These are phyloP conservation scores for Caloenas nicobarica DNA, from an alignment of 2,113 vertebrate species.

Conservation along the genomic window DNA sequence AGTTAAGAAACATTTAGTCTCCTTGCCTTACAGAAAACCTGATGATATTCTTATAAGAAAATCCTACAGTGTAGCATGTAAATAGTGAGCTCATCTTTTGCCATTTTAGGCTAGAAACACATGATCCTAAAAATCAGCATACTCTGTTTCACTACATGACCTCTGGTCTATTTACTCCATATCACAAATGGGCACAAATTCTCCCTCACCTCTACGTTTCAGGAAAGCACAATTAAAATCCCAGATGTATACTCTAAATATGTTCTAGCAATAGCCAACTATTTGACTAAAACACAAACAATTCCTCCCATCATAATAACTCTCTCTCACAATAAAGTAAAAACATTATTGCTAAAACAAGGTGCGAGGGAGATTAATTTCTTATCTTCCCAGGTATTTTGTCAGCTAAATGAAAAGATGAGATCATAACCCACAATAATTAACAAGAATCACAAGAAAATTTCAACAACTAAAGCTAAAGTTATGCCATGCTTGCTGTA, in stretches of 20 bases:
- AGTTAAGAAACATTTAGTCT: not conserved
- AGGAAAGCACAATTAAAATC: not conserved
- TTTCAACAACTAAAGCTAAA: not conserved
- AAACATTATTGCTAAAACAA: not conserved
- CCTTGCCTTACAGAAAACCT: not conserved
- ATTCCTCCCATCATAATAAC: not conserved
- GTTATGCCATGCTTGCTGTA: not conserved
- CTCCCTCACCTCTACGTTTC: not conserved
- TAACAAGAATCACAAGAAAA: not conserved
- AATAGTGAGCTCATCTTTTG: not conserved
- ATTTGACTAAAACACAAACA: not conserved
- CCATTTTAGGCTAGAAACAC: not conserved
- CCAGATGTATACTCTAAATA: not conserved
- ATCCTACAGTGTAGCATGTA: not conserved
- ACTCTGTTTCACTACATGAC: not conserved
- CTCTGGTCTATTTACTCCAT: not conserved
- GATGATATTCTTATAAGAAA: not conserved
- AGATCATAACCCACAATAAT: not conserved
- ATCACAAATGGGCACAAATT: not conserved
- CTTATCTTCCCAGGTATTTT: not conserved
- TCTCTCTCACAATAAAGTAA: not conserved
- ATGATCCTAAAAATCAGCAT: not conserved
- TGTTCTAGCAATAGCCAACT: not conserved
- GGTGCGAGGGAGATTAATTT: not conserved
- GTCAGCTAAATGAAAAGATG: not conserved